Evolutionary conservation across 2,888 invertebrate genomes (phyloP).

Genomic region (Oligia strigilis): DNA sequence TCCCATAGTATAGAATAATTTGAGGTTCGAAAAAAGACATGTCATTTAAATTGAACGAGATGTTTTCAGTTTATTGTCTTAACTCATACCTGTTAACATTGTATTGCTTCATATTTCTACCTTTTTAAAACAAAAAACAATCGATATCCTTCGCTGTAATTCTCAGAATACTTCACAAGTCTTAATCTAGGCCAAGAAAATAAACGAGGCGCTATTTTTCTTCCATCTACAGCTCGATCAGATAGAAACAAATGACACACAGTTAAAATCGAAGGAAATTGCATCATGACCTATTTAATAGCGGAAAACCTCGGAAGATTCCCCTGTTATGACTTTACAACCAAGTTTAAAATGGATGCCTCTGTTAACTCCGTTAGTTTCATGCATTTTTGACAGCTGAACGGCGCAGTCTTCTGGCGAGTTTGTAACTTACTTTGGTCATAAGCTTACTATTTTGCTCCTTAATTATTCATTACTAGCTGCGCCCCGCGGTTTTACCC

Average conservation of each 20-base stretch:
- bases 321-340: conserved; percentile 11
- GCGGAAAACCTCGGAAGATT: conserved; percentile 4
- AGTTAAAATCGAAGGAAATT: conserved; percentile 39
- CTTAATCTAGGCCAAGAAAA: conserved; percentile 26
- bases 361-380: not conserved
- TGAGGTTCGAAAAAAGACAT: not conserved
- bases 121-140: not conserved
- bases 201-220: conserved; percentile 40
- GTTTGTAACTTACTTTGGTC: conserved; percentile 7
- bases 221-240: conserved; percentile 30
- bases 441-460: not conserved
- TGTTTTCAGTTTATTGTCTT: not conserved
- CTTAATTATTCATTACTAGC: not conserved
- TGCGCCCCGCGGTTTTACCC: not conserved
- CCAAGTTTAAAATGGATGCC: conserved; percentile 15
- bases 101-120: no score
- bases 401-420: not conserved
- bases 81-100: not conserved
- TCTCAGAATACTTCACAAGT: conserved; percentile 10
- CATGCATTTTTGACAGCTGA: conserved; percentile 20
- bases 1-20: no score
- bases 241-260: conserved; percentile 42
- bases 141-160: not conserved
- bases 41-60: not conserved
- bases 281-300: conserved; percentile 36